A percentile compares a stretch with the other conserved stretches of the same genome.
phyloP scores from a whole-genome alignment of 2,797 vertebrate species.

The Tokudaia tokunoshimensis region DNA sequence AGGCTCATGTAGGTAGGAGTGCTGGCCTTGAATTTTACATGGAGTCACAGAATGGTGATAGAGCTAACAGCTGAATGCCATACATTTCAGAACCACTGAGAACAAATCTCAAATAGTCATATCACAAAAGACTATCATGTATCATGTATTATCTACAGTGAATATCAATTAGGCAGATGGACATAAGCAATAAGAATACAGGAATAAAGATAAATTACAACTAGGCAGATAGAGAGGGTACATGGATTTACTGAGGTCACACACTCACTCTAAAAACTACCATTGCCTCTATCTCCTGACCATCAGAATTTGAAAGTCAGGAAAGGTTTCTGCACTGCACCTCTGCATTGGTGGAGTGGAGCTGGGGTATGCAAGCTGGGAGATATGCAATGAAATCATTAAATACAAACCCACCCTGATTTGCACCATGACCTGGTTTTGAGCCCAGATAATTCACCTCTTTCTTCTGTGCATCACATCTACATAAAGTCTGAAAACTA shows the following conservation, averaged over 20 bases:
- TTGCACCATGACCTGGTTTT: not conserved
- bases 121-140: not conserved
- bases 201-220: not conserved
- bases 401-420: not conserved
- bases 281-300: not conserved
- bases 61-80: not conserved
- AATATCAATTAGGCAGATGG: not conserved
- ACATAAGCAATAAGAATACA: not conserved
- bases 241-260: not conserved
- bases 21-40: not conserved
- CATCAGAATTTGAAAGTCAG: not conserved
- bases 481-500: not conserved
- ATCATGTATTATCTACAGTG: not conserved
- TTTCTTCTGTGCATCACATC: not conserved
- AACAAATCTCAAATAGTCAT: not conserved
- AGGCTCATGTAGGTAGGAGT: not conserved
- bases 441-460: not conserved
- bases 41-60: not conserved
- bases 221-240: not conserved
- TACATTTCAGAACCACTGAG: not conserved
- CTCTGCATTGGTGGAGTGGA: accelerated
- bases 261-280: not conserved
- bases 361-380: no score
- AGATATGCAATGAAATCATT: not conserved
- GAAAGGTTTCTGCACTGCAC: not conserved